A percentile compares a stretch with the other conserved stretches of the same genome.
Evolutionary conservation across 2,888 invertebrate species (phyloP).

Genomic region (Syrphus vitripennis): DNA sequence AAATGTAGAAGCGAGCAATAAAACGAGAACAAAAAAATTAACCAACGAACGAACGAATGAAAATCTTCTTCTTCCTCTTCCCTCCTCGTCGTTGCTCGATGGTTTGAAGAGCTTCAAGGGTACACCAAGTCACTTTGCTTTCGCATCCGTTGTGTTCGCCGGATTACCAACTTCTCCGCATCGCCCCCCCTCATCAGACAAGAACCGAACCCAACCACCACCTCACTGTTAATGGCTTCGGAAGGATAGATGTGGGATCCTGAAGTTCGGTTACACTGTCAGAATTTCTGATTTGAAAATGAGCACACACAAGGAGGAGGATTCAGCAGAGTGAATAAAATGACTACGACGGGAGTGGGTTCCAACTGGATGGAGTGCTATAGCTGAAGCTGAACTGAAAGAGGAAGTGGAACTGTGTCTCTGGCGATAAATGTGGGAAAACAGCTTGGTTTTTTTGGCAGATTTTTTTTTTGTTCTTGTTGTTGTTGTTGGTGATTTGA

Average conservation of each 20-base stretch:
- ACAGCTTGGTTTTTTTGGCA: slow-evolving; percentile 52
- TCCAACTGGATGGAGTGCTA: slow-evolving; percentile 10
- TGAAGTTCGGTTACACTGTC: slow-evolving; percentile 69
- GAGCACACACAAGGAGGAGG: slow-evolving; percentile 48
- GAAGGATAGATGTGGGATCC: slow-evolving; percentile 70
- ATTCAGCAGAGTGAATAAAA: slow-evolving; percentile 53
- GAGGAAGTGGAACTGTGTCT: slow-evolving; percentile 64
- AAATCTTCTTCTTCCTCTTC: background rate
- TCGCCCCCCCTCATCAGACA: background rate
- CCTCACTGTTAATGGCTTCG: slow-evolving; percentile 63
- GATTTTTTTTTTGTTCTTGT: background rate
- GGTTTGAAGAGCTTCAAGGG: slow-evolving; percentile 53
- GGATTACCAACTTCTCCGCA: slow-evolving; percentile 1
- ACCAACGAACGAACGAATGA: slow-evolving; percentile 7
- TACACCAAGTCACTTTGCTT: slow-evolving; percentile 63
- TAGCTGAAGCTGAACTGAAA: background rate
- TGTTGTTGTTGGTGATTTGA: slow-evolving; percentile 1
- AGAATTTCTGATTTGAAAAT: slow-evolving; percentile 71
- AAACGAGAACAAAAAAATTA: slow-evolving; percentile 8
- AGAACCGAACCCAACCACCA: background rate
- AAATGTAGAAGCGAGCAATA: slow-evolving; percentile 7
- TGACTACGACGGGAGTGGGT: slow-evolving; percentile 3
- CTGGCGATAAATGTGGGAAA: slow-evolving; percentile 70
- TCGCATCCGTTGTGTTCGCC: slow-evolving; percentile 54
- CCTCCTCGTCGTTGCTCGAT: background rate